Conservation (phyloP, 2,888 invertebrate species). For the Lordiphosa fenestrarum region DNA sequence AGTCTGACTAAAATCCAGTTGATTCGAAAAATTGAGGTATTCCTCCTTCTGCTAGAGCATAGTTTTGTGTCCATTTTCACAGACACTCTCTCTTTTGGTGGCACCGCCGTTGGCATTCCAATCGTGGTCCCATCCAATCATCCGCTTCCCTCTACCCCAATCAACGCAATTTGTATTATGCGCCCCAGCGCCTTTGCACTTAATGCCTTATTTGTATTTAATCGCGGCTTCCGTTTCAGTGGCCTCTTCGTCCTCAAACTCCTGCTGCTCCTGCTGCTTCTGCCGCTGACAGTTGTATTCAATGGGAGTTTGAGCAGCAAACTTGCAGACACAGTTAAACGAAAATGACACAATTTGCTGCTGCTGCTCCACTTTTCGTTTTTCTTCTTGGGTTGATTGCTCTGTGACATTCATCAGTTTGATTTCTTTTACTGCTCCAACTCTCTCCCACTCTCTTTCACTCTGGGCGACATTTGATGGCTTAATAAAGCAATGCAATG, state of each 20-base stretch:
- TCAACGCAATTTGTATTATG: conserved; percentile 75
- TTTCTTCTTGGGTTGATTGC: conserved; percentile 27
- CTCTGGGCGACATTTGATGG: conserved; percentile 15
- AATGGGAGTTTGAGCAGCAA: conserved; percentile 59
- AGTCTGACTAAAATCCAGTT: no score
- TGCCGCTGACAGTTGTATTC: conserved; percentile 42
- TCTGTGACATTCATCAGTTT: conserved; percentile 36
- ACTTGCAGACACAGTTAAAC: conserved; percentile 51
- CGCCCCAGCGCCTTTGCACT: conserved; percentile 71
- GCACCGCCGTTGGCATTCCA: conserved; percentile 35
- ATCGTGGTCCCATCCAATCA: conserved; percentile 27
- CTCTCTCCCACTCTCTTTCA: not conserved
- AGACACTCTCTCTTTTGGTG: conserved; percentile 26
- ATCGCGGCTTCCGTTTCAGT: conserved; percentile 72
- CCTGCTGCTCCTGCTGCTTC: conserved; percentile 8
- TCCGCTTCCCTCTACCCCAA: conserved; percentile 33
- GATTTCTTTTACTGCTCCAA: conserved; percentile 6
- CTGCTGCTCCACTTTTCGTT: conserved; percentile 22
- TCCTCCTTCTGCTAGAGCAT: conserved; percentile 7
- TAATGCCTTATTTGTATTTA: conserved; percentile 76
- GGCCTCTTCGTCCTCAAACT: conserved; percentile 37
- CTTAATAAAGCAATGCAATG: conserved; percentile 11
- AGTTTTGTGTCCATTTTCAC: conserved; percentile 29
- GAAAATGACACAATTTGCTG: conserved; percentile 65
- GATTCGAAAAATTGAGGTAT: no score